These are phyloP conservation scores for Nanorana parkeri DNA, from an alignment of 2,113 vertebrate genomes.

Conservation along the genomic window DNA sequence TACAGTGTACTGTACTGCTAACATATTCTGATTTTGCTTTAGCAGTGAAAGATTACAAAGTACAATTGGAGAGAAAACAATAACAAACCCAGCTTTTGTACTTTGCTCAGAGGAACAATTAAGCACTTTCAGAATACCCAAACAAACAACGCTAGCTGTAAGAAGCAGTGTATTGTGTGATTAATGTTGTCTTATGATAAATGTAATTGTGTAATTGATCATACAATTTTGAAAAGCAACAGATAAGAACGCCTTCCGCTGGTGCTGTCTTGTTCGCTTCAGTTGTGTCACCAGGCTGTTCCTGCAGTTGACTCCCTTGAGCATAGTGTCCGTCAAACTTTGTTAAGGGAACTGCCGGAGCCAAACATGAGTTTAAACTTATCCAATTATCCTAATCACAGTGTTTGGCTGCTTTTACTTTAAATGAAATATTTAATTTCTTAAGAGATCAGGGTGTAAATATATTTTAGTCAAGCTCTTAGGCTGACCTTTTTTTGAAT, in stretches of 20 bases:
- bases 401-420: not conserved
- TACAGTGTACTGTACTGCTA: not conserved
- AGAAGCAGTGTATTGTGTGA: slow-evolving; percentile 16
- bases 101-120: not conserved
- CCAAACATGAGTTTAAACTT: slow-evolving; percentile 21
- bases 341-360: slow-evolving; percentile 10
- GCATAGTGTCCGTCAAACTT: slow-evolving; percentile 1
- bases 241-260: slow-evolving; percentile 27
- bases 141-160: slow-evolving; percentile 5
- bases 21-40: not conserved
- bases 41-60: not conserved
- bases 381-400: slow-evolving; percentile 26
- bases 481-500: not conserved
- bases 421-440: slow-evolving; percentile 25
- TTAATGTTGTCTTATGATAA: slow-evolving; percentile 30
- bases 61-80: not conserved
- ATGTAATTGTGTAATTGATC: slow-evolving; percentile 37
- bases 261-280: not conserved
- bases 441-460: not conserved
- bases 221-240: slow-evolving; percentile 18
- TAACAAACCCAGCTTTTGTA: not conserved
- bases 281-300: slow-evolving; percentile 13
- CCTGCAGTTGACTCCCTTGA: slow-evolving; percentile 7
- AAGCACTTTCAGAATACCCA: slow-evolving; percentile 10
- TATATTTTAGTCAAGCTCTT: not conserved